phyloP scores from a whole-genome alignment of 2,113 vertebrate genomes.

The Panthera tigris region DNA sequence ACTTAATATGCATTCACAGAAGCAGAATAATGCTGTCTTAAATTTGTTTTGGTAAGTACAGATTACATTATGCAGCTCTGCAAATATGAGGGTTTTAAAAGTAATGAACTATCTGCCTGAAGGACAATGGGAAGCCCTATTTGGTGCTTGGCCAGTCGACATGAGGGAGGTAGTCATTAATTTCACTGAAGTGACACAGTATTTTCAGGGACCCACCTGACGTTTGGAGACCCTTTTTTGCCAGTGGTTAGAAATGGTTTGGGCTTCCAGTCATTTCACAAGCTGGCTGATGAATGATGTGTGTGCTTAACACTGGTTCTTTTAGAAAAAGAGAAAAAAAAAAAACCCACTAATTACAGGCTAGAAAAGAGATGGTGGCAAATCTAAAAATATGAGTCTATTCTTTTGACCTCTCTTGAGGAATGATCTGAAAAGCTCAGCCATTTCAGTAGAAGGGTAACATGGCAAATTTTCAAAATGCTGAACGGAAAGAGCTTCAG shows the following conservation, averaged over 20 bases:
- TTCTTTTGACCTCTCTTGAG: slow-evolving; percentile 55
- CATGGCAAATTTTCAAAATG: slow-evolving; percentile 70
- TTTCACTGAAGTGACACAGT: slow-evolving; percentile 24
- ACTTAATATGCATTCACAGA: neutral
- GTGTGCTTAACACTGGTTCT: neutral
- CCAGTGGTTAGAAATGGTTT: slow-evolving; percentile 20
- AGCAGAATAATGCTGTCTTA: neutral
- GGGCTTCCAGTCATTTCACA: neutral
- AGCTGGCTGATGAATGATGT: slow-evolving; percentile 10
- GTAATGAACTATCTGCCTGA: neutral
- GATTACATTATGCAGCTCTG: slow-evolving; percentile 32
- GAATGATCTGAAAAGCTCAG: slow-evolving; percentile 36
- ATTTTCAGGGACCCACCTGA: slow-evolving; percentile 33
- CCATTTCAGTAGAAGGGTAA: slow-evolving; percentile 51
- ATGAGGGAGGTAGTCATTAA: neutral
- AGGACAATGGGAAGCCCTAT: neutral
- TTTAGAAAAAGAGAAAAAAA: neutral
- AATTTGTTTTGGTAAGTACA: slow-evolving; percentile 43
- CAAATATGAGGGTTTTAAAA: neutral
- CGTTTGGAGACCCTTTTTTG: slow-evolving; percentile 30
- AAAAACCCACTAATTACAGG: neutral
- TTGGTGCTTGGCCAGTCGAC: neutral
- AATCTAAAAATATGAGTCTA: slow-evolving; percentile 4
- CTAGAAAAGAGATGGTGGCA: slow-evolving; percentile 14
- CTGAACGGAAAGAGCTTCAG: slow-evolving; percentile 57